Conservation (phyloP, 2,888 invertebrate species). For the Caenorhabditis wallacei region DNA sequence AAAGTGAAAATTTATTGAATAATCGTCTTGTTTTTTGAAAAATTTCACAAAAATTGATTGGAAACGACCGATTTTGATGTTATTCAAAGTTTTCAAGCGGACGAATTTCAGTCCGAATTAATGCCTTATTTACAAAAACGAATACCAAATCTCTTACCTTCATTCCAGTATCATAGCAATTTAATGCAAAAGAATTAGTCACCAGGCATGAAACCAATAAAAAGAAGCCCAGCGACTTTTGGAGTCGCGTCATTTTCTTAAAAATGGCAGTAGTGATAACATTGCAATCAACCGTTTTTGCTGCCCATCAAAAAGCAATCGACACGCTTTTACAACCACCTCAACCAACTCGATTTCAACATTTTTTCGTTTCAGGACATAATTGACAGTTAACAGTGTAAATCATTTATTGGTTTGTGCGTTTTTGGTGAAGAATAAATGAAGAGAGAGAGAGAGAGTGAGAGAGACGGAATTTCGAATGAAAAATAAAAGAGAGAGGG, state of each 20-base stretch:
- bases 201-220: conserved; percentile 33
- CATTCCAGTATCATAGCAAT: conserved; percentile 41
- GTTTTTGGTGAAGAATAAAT: background rate
- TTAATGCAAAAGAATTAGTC: conserved; percentile 1
- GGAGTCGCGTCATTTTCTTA: conserved; percentile 46
- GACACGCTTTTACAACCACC: conserved; percentile 50
- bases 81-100: no score
- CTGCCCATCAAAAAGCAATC: conserved; percentile 12
- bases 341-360: background rate
- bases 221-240: conserved; percentile 30
- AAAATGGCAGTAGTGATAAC: conserved; percentile 37
- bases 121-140: no score
- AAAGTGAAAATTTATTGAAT: no score
- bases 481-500: conserved; percentile 37
- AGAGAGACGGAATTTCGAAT: no score
- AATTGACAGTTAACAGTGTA: conserved; percentile 41
- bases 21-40: no score
- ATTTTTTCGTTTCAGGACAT: conserved; percentile 4
- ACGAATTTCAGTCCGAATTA: no score
- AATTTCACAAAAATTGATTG: no score
- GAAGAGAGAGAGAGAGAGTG: background rate
- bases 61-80: no score
- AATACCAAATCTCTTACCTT: conserved; percentile 13
- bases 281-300: conserved; percentile 1
- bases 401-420: conserved; percentile 31